Percentiles rank a stretch among this genome's conserved stretches.
Conservation (phyloP, 2,797 vertebrate species). For the Sebastes kiyomatsui region DNA sequence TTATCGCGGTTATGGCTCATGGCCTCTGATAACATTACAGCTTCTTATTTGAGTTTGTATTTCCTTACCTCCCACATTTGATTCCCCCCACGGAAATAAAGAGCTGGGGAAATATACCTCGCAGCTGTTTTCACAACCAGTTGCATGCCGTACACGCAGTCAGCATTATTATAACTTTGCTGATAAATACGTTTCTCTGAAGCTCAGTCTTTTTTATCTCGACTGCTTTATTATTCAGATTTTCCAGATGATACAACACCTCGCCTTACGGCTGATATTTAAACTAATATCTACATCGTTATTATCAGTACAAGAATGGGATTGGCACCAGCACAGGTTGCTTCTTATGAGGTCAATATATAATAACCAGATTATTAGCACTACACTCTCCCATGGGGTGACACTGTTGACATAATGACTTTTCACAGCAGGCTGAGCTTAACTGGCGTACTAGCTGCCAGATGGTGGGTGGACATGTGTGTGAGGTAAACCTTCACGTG, state of each 20-base stretch:
- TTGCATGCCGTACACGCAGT: slow-evolving; percentile 26
- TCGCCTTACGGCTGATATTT: neutral
- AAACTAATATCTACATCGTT: neutral
- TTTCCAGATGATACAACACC: neutral
- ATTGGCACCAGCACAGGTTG: neutral
- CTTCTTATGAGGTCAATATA: slow-evolving; percentile 6
- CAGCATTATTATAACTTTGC: slow-evolving; percentile 40
- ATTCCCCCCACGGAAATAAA: slow-evolving; percentile 63
- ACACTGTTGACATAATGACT: slow-evolving; percentile 25
- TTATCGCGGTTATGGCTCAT: slow-evolving; percentile 67
- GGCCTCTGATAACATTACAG: slow-evolving; percentile 74
- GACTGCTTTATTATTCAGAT: slow-evolving; percentile 21
- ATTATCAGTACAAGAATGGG: neutral
- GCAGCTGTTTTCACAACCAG: slow-evolving; percentile 54
- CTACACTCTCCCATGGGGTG: neutral
- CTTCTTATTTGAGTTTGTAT: slow-evolving; percentile 73
- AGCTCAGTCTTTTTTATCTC: slow-evolving; percentile 29
- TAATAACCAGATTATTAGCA: slow-evolving; percentile 19
- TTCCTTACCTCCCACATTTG: slow-evolving; percentile 59
- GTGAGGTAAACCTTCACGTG: slow-evolving; percentile 4
- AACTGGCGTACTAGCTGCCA: slow-evolving; percentile 18
- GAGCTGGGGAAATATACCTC: slow-evolving; percentile 34
- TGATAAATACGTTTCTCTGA: slow-evolving; percentile 47
- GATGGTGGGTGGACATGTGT: slow-evolving; percentile 18
- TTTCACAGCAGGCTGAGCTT: slow-evolving; percentile 27